Percentiles rank a stretch among this genome's conserved stretches.
Evolutionary conservation across 2,113 vertebrate genomes (phyloP).

Genomic region (Puntigrus tetrazona): DNA sequence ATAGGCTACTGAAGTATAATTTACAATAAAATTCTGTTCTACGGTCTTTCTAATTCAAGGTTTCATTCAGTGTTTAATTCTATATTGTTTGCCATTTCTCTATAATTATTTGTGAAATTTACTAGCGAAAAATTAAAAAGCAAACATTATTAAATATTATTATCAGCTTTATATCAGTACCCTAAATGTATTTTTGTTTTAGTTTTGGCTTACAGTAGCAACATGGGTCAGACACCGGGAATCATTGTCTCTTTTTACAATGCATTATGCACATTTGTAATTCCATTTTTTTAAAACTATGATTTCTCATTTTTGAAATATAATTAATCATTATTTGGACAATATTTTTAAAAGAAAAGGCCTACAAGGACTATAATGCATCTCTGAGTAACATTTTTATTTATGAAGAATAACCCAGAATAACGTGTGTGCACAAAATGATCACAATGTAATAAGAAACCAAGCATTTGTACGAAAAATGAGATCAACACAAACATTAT

Average conservation of each 20-base stretch:
- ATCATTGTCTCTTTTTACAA: background rate
- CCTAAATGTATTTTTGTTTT: background rate
- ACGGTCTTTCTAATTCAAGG: background rate
- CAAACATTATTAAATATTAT: background rate
- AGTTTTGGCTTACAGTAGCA: background rate
- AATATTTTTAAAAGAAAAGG: background rate
- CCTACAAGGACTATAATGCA: background rate
- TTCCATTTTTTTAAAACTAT: background rate
- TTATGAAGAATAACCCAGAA: background rate
- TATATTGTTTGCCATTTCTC: background rate
- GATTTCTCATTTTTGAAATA: background rate
- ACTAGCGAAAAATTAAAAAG: background rate
- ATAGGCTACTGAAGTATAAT: background rate
- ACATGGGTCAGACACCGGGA: background rate
- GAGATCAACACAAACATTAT: slow-evolving; percentile 50
- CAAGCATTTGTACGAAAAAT: background rate
- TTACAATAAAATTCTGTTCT: background rate
- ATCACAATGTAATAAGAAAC: background rate
- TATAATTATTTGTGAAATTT: background rate
- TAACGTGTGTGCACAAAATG: background rate
- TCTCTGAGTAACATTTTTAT: background rate
- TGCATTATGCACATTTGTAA: background rate
- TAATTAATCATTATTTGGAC: background rate
- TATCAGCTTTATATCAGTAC: background rate
- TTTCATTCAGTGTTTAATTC: background rate